Conservation (phyloP, 2,888 invertebrate species). For the Drosophila anomalata region DNA sequence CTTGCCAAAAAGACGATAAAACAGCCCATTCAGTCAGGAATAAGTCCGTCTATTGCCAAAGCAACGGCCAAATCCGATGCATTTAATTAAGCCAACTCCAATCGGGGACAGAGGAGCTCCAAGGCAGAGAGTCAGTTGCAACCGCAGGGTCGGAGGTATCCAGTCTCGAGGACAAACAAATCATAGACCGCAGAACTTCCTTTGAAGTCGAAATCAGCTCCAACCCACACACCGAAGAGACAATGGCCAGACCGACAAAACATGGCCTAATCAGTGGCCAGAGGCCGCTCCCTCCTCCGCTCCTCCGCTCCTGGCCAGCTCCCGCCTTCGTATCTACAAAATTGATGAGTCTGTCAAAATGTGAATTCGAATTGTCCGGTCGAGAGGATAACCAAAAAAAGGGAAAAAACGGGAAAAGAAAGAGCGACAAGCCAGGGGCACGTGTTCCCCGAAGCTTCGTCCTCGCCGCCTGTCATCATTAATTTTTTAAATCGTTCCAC, state of each 20-base stretch:
- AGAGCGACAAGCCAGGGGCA: constrained; percentile 52
- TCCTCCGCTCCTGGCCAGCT: neutral
- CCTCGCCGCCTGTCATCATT: constrained; percentile 67
- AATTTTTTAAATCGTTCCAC: constrained; percentile 71
- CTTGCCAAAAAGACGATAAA: constrained; percentile 56
- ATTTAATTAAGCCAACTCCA: constrained; percentile 74
- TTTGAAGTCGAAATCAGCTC: constrained; percentile 37
- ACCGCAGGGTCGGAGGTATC: constrained; percentile 27
- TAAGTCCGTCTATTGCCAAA: constrained; percentile 64
- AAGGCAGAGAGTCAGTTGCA: constrained; percentile 32
- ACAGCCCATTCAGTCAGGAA: constrained; percentile 13
- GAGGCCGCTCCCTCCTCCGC: constrained; percentile 7
- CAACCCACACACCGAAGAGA: constrained; percentile 61
- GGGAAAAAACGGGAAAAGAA: constrained; percentile 30
- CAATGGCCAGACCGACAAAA: constrained; percentile 57
- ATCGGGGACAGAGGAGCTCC: neutral
- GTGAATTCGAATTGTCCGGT: constrained; percentile 71
- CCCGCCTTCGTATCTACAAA: constrained; percentile 68
- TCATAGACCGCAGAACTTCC: constrained; percentile 75
- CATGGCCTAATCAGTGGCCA: constrained; percentile 70
- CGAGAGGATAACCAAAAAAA: constrained; percentile 14
- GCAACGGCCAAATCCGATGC: constrained; percentile 60
- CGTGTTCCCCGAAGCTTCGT: constrained; percentile 59
- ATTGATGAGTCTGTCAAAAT: constrained; percentile 80
- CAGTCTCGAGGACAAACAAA: constrained; percentile 61